Conservation (phyloP, 2,113 vertebrate genomes). For the Embiotoca jacksoni region DNA sequence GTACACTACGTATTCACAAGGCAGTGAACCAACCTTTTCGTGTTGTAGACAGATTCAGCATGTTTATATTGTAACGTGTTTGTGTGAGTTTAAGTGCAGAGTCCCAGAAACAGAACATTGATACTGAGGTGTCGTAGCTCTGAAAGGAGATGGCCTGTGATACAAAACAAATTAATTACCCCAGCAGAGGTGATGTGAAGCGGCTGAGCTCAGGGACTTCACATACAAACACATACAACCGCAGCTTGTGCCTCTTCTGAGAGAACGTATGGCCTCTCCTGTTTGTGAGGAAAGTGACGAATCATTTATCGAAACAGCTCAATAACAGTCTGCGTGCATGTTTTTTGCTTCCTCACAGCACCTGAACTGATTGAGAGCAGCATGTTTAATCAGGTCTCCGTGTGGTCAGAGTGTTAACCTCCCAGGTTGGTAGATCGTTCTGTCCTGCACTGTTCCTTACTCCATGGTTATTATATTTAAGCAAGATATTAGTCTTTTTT, state of each 20-base stretch:
- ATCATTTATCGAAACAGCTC: neutral
- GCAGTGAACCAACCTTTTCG: neutral
- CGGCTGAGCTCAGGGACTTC: conserved; percentile 20
- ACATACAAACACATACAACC: conserved; percentile 45
- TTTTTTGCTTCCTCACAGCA: neutral
- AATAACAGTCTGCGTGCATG: neutral
- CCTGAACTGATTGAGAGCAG: neutral
- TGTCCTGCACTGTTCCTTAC: neutral
- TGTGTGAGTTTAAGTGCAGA: neutral
- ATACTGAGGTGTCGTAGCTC: conserved; percentile 3
- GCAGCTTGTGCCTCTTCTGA: neutral
- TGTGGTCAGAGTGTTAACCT: neutral
- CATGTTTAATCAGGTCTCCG: neutral
- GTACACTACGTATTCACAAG: too few relatives aligned
- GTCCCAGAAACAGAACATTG: conserved; percentile 12
- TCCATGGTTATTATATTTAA: neutral
- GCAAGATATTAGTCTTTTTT: neutral
- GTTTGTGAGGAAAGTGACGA: neutral
- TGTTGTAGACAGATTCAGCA: neutral
- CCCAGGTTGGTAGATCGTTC: neutral
- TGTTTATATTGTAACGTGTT: neutral
- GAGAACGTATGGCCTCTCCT: neutral
- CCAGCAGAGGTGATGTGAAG: conserved; percentile 1
- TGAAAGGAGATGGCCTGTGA: neutral
- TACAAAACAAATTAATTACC: conserved; percentile 34